A percentile compares a stretch with the other conserved stretches of the same genome.
Conservation (phyloP, 92 coral and sea anemone species). For the Phenganax stokvisi region DNA sequence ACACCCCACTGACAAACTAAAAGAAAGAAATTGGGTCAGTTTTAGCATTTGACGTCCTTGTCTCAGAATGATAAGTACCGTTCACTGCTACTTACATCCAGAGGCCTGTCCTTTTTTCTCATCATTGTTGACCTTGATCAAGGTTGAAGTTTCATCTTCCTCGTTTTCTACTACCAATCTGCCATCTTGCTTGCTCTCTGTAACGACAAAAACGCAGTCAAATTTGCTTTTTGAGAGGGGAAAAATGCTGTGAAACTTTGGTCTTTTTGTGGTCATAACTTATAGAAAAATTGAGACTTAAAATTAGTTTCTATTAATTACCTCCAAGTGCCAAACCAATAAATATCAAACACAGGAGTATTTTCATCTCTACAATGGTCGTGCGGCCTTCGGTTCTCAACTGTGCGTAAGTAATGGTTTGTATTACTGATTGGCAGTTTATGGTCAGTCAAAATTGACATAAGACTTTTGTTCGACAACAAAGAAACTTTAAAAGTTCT, state of each 20-base stretch:
- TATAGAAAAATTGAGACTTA: not conserved
- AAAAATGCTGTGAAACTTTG: not conserved
- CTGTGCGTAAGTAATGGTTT: not conserved
- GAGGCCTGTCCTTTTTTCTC: not conserved
- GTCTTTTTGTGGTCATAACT: not conserved
- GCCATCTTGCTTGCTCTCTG: not conserved
- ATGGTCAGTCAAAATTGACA: not conserved
- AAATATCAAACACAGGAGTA: not conserved
- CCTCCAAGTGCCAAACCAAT: not conserved
- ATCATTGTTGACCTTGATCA: not conserved
- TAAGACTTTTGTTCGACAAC: constrained; percentile 4
- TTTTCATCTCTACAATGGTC: not conserved
- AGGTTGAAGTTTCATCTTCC: not conserved
- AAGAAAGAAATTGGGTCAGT: not conserved
- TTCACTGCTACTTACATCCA: not conserved
- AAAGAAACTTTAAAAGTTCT: not conserved
- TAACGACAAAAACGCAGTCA: not conserved
- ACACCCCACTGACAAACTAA: constrained; percentile 36
- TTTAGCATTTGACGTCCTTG: not conserved
- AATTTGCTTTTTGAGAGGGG: not conserved
- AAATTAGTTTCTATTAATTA: not conserved
- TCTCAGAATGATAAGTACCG: not conserved
- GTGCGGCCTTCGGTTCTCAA: not conserved
- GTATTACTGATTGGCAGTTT: not conserved
- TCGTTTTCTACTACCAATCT: not conserved